Conservation (phyloP, 1,140 invertebrate genomes). For the Drosophila fuyamai region DNA sequence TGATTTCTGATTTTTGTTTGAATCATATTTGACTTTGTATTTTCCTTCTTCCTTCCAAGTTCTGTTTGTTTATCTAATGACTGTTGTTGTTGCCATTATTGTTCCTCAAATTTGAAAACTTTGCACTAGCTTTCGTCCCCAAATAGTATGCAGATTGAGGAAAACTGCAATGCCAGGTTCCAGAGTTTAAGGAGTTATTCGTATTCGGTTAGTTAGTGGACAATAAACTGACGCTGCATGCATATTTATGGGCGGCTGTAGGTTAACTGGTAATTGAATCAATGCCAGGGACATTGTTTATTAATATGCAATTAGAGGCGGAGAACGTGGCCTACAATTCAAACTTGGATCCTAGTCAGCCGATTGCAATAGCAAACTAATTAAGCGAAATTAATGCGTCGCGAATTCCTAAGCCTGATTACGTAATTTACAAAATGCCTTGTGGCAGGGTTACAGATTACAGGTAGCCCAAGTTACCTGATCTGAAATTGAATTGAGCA, state of each 20-base stretch:
- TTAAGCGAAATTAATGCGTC: constrained; percentile 47
- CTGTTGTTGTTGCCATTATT: constrained; percentile 22
- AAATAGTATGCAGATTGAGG: constrained; percentile 44
- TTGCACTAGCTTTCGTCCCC: neutral
- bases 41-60: neutral
- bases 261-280: constrained; percentile 47
- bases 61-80: constrained; percentile 35
- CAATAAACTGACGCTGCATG: constrained; percentile 5
- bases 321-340: constrained; percentile 13
- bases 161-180: constrained; percentile 7
- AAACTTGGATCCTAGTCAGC: constrained; percentile 18
- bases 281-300: constrained; percentile 44
- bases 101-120: constrained; percentile 23
- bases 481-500: constrained; percentile 10
- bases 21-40: constrained; percentile 27
- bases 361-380: constrained; percentile 38
- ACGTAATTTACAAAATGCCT: constrained; percentile 47
- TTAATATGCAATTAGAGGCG: constrained; percentile 44
- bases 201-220: constrained; percentile 35
- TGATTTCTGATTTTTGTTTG: constrained; percentile 46
- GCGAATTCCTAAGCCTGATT: constrained; percentile 30
- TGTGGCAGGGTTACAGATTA: constrained; percentile 23
- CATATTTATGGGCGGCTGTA: constrained; percentile 25
- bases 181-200: constrained; percentile 1
- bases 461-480: constrained; percentile 2